Conservation (phyloP, 2,113 vertebrate genomes). For the Vulpes lagopus region DNA sequence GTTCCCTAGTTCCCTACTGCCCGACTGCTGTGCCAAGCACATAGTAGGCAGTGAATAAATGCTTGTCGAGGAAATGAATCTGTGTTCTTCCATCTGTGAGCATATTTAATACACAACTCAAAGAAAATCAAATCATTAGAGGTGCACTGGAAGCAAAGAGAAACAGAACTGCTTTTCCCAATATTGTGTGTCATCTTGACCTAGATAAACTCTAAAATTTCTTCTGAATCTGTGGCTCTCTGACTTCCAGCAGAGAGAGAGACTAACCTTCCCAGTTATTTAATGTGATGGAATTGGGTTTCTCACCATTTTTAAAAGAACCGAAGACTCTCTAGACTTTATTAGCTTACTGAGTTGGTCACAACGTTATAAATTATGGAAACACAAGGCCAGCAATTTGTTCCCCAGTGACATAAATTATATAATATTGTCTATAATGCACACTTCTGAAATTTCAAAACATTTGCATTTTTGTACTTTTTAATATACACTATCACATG, state of each 20-base stretch:
- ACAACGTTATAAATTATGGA: not conserved
- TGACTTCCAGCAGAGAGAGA: not conserved
- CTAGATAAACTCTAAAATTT: not conserved
- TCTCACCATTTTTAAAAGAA: not conserved
- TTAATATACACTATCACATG: not conserved
- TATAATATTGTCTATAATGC: not conserved
- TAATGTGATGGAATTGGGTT: not conserved
- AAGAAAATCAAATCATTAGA: not conserved
- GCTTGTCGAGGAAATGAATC: not conserved
- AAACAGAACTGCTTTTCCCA: not conserved
- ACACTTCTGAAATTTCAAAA: not conserved
- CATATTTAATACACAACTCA: not conserved
- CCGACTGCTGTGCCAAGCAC: rapidly evolving
- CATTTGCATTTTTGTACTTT: not conserved
- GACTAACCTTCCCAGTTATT: not conserved
- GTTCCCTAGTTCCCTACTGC: not conserved
- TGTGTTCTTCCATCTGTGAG: not conserved
- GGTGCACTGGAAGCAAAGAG: not conserved
- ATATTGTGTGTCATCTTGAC: not conserved
- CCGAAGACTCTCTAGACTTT: not conserved
- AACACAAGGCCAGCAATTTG: not conserved
- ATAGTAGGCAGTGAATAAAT: not conserved
- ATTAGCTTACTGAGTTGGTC: not conserved
- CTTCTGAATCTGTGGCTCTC: not conserved
- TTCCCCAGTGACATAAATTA: not conserved